phyloP scores from a whole-genome alignment of 2,888 invertebrate species.

The Dioctria rufipes region DNA sequence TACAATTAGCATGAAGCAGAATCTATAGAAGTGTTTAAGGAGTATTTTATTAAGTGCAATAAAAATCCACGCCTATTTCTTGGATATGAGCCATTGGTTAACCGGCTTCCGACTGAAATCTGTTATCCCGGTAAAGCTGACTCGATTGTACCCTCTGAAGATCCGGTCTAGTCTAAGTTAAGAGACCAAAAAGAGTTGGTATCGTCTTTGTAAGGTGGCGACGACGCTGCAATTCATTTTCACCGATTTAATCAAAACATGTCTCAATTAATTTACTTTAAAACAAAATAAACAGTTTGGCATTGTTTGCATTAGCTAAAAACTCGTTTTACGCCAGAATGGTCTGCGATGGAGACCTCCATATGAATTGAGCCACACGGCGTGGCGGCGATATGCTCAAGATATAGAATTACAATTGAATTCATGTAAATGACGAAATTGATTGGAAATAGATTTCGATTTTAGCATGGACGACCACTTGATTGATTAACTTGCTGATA shows the following conservation, averaged over 20 bases:
- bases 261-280: conserved; percentile 49
- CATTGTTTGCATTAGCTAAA: not conserved
- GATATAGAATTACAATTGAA: conserved; percentile 44
- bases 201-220: conserved; percentile 29
- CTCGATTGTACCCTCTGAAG: conserved; percentile 10
- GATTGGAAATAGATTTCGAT: conserved; percentile 29
- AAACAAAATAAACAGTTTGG: conserved; percentile 14
- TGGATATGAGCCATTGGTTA: conserved; percentile 4
- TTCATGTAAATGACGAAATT: conserved; percentile 38
- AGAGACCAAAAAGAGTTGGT: not conserved
- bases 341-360: conserved; percentile 3
- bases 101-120: conserved; percentile 21
- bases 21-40: conserved; percentile 6
- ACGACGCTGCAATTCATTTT: conserved; percentile 42
- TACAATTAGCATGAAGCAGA: conserved; percentile 5
- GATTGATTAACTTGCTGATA: conserved; percentile 8
- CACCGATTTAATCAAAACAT: conserved; percentile 53
- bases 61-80: conserved; percentile 30
- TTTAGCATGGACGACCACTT: not conserved
- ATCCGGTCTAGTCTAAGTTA: conserved; percentile 3
- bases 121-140: not conserved
- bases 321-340: conserved; percentile 30
- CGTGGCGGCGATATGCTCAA: not conserved
- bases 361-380: not conserved
- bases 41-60: not conserved